Evolutionary conservation across 2,888 invertebrate species (phyloP), one percentile per base, ranked within the genome.

Genomic region (Latrodectus elegans): DNA sequence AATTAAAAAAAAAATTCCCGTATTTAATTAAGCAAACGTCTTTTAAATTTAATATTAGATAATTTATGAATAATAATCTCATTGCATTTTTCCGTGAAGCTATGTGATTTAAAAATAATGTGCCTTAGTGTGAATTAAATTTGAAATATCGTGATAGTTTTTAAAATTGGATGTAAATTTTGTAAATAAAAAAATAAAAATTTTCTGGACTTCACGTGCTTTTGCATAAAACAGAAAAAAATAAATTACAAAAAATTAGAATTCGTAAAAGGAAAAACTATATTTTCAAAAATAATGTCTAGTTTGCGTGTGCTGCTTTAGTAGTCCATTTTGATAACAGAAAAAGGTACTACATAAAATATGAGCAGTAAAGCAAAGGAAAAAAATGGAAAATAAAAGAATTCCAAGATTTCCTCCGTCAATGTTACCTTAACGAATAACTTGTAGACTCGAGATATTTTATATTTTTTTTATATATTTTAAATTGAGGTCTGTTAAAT

Each of bases 401-500:
- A 15, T 74, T 26, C 26, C 55, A 11, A 26, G 55, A 22, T 71
- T 74, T 53, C 77, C 67, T 67, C 72, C 65, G 17, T 72, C 67
- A 26, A 81, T 74, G 52, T 55, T 68, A 49, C 17, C 49, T 64
- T 1, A 60, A 67, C n/a, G 53, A 55, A 78, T 84, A 77, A 84
- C 78, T 78, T 84, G 84, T 78, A 78, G 78, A 84, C 78, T 72
- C 64, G 17, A 53, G 26, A 22, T 15, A 49, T 75, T 75, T 17
- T 60, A 15, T 51, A n/a, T 14, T 73, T 72, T 64, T 75, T 17
- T 64, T 53, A 26, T 26, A n/a, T 80, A 74, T 65, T 55, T 55
- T 65, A 73, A 71, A 17, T 75, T 76, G 64, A 22, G 72, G 15
- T 55, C 60, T 65, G 77, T 84, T 73, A 84, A 78, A 84, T 84